phyloP scores from a whole-genome alignment of 2,888 invertebrate genomes.

The Ochropacha duplaris region DNA sequence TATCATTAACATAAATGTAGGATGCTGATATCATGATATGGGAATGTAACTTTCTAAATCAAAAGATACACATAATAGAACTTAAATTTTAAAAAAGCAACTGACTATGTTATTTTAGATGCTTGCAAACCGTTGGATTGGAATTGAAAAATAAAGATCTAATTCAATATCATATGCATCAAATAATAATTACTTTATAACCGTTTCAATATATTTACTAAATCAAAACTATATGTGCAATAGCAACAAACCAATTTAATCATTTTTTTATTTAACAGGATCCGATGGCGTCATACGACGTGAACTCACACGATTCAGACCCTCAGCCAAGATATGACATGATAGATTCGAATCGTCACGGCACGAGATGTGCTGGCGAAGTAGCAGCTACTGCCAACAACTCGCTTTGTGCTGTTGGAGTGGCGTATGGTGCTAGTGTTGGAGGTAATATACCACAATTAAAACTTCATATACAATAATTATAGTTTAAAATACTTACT shows the following conservation, averaged over 20 bases:
- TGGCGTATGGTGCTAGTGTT: slow-evolving; percentile 97
- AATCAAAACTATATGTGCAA: not conserved
- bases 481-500: too few relatives aligned
- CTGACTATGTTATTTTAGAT: not conserved
- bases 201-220: not conserved
- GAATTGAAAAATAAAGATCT: not conserved
- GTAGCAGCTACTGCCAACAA: slow-evolving; percentile 99
- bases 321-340: slow-evolving; percentile 99
- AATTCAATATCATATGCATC: not conserved
- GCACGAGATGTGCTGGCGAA: slow-evolving; percentile 98
- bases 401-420: slow-evolving; percentile 97
- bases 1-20: not conserved
- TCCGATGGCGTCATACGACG: slow-evolving; percentile 97
- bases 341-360: slow-evolving; percentile 97
- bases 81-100: too few relatives aligned
- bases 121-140: not conserved
- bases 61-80: too few relatives aligned
- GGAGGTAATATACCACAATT: slow-evolving; percentile 84
- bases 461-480: too few relatives aligned
- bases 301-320: slow-evolving; percentile 97
- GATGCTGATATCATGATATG: not conserved
- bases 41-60: too few relatives aligned
- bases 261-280: slow-evolving; percentile 84
- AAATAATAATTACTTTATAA: too few relatives aligned
- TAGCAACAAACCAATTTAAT: too few relatives aligned